Conservation (phyloP, 1,140 invertebrate genomes). For the Contarinia nasturtii region DNA sequence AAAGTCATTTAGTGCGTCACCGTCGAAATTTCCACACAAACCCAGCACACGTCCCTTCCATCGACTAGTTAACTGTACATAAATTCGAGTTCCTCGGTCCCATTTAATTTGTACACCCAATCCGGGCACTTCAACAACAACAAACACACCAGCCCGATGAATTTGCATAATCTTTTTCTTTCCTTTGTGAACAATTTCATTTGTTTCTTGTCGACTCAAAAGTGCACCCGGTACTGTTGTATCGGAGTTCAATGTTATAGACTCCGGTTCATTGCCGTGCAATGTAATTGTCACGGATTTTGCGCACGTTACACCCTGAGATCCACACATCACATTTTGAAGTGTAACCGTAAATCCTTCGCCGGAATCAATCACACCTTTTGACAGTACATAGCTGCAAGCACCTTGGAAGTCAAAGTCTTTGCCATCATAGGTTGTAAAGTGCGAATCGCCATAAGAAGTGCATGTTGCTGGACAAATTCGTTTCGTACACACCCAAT, state of each 20-base stretch:
- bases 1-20: constrained; percentile 64
- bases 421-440: constrained; percentile 68
- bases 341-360: constrained; percentile 51
- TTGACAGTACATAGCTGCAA: constrained; percentile 68
- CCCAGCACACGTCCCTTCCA: constrained; percentile 66
- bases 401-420: constrained; percentile 71
- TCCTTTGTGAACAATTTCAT: neutral
- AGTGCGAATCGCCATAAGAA: constrained; percentile 74
- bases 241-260: constrained; percentile 34
- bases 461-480: constrained; percentile 50
- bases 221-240: constrained; percentile 11
- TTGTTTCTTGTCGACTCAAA: no score
- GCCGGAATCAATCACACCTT: constrained; percentile 35
- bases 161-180: constrained; percentile 11
- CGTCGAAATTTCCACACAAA: constrained; percentile 81
- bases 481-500: constrained; percentile 44
- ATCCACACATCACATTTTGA: constrained; percentile 48
- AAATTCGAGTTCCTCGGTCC: constrained; percentile 68
- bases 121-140: constrained; percentile 58
- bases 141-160: constrained; percentile 46
- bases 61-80: constrained; percentile 49
- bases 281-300: constrained; percentile 46
- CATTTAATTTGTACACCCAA: constrained; percentile 65
- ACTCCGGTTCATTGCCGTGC: constrained; percentile 32
- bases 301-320: constrained; percentile 67